Evolutionary conservation across 2,113 vertebrate species (phyloP), one percentile per base, ranked within the genome.

Genomic region (Panthera uncia): DNA sequence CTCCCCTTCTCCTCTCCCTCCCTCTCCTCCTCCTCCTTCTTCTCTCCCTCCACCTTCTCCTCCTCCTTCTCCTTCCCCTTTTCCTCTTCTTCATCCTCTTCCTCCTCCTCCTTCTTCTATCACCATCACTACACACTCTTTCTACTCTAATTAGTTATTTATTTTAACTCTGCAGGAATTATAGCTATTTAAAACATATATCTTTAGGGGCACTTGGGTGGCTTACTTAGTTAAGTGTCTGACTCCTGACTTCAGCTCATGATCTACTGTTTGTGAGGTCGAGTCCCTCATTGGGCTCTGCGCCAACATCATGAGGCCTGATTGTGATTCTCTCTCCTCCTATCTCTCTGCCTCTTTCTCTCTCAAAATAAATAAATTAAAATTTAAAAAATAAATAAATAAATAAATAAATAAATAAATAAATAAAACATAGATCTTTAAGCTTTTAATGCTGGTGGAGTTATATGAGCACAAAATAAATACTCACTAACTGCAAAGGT

Each of bases 401-500:
- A 5, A 48, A 48, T 48, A 6, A 52, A 55, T 16, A 16, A 55
- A 52, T 18, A 55, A 57, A 57, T 57, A 21, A 61, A 61, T 8
- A 21, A 21, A 61, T 25, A 82, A 76, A 89, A 74, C n/a, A 79
- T 52, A 78, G 79, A 57, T 55, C 21, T 27, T 38, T 45, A 63
- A 57, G 45, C 23, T 84, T 13, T 91, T 82, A 95, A 82, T 33
- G 31, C 27, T 27, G 18, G 15, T 45, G 21, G 18, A 88, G 81
- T 7, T 76, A 92, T 19, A 5, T 81, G 29, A 95, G 45, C 8
- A 80, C 45, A 96, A 95, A 96, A 66, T 50, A 97, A 91, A 94
- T 79, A 84, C 13, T 68, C 68, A 91, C 84, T 95, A 94, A 83
- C 19, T 81, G 6, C 5, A 33, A 4, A 18, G 21, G 21, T 63